Evolutionary conservation across 1,140 invertebrate genomes (phyloP).

Genomic region (Onthophagus taurus): DNA sequence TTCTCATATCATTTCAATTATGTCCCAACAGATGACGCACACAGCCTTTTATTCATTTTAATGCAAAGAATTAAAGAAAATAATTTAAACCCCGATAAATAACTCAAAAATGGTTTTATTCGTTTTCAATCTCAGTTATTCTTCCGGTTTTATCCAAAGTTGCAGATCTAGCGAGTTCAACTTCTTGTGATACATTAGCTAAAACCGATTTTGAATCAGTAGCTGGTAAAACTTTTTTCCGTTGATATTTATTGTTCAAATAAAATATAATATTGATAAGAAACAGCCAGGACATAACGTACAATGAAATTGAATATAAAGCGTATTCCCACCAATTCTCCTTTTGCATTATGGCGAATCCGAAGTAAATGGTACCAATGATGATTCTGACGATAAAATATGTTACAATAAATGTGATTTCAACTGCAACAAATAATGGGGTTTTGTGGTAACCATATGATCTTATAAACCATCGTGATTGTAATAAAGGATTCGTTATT

Average conservation of each 20-base stretch:
- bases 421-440: slow-evolving; percentile 21
- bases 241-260: too few relatives aligned
- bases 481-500: slow-evolving; percentile 49
- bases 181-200: not conserved
- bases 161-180: slow-evolving; percentile 1
- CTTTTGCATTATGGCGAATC: slow-evolving; percentile 19
- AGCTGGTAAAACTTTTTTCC: too few relatives aligned
- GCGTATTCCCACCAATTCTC: slow-evolving; percentile 30
- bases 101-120: not conserved
- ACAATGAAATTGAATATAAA: slow-evolving; percentile 24
- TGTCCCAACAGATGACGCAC: too few relatives aligned
- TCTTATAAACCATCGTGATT: slow-evolving; percentile 43
- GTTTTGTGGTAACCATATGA: slow-evolving; percentile 29
- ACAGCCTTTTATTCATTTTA: too few relatives aligned
- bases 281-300: slow-evolving; percentile 34
- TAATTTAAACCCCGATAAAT: too few relatives aligned
- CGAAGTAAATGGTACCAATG: slow-evolving; percentile 26
- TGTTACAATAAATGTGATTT: slow-evolving; percentile 27
- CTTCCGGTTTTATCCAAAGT: not conserved
- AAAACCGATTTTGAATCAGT: not conserved
- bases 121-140: not conserved
- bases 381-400: slow-evolving; percentile 31
- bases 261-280: too few relatives aligned
- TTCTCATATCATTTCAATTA: too few relatives aligned
- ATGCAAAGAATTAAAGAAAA: too few relatives aligned